phyloP scores from a whole-genome alignment of 1,140 invertebrate species.

The Drosophila saltans region DNA sequence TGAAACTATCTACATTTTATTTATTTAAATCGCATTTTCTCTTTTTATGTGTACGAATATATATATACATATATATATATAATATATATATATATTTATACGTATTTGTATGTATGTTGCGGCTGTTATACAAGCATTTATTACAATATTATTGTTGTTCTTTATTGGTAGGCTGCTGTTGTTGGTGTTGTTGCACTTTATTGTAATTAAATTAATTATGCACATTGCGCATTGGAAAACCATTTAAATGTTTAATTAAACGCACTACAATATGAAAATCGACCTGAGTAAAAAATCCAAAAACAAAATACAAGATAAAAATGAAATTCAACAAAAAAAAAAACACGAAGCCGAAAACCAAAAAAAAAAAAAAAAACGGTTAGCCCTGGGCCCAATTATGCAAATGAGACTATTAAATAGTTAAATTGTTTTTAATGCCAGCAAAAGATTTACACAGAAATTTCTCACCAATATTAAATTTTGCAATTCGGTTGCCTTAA shows the following conservation, averaged over 20 bases:
- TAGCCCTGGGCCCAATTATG: constrained; percentile 33
- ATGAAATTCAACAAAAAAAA: not conserved
- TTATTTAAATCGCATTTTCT: constrained; percentile 55
- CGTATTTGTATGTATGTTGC: not conserved
- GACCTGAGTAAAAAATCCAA: constrained; percentile 1
- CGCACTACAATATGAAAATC: constrained; percentile 27
- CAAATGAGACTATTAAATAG: constrained; percentile 46
- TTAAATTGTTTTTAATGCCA: constrained; percentile 29
- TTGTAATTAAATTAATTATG: constrained; percentile 79
- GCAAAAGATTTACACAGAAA: not conserved
- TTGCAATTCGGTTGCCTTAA: not conserved
- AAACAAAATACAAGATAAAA: constrained; percentile 3
- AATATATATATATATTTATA: constrained; percentile 7
- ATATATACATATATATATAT: too few species aligned
- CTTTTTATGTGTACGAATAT: constrained; percentile 21
- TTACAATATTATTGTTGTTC: constrained; percentile 50
- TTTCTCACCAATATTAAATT: not conserved
- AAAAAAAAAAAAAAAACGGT: constrained; percentile 16
- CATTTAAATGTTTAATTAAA: constrained; percentile 78
- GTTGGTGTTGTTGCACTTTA: constrained; percentile 44
- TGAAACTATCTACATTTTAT: constrained; percentile 55
- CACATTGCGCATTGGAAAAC: constrained; percentile 70
- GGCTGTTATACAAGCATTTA: constrained; percentile 21
- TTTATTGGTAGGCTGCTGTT: constrained; percentile 32
- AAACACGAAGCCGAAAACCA: not conserved